These are phyloP conservation scores for Eublepharis macularius DNA, from an alignment of 2,113 vertebrate species.

Conservation along the genomic window DNA sequence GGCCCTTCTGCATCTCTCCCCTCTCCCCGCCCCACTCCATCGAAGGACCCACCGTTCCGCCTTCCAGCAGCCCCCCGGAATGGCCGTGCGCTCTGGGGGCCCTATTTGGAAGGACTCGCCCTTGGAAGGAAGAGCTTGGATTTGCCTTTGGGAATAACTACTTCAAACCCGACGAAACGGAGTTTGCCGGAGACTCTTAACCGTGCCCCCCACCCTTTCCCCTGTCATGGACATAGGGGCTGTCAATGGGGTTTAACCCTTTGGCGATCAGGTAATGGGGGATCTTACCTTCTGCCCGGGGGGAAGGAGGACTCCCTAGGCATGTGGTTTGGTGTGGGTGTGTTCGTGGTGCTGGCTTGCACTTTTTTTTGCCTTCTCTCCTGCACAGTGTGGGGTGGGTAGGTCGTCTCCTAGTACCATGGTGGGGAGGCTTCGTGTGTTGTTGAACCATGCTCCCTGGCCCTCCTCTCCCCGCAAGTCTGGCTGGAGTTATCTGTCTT, in stretches of 20 bases:
- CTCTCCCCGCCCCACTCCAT: neutral
- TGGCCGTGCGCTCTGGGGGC: neutral
- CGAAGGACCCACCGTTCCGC: neutral
- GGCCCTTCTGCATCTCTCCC: neutral
- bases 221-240: slow-evolving; percentile 31
- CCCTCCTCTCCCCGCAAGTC: neutral
- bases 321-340: neutral
- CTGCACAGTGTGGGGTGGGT: neutral
- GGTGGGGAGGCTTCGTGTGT: neutral
- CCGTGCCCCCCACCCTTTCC: neutral
- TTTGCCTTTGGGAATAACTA: slow-evolving; percentile 42
- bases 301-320: neutral
- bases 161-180: slow-evolving; percentile 12
- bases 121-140: slow-evolving; percentile 52
- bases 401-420: neutral
- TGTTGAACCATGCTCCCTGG: neutral
- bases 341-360: neutral
- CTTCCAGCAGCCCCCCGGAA: neutral
- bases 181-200: slow-evolving; percentile 11
- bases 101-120: slow-evolving; percentile 3
- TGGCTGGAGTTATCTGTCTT: neutral
- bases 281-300: neutral
- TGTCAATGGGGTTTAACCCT: neutral
- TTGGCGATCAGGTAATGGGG: slow-evolving; percentile 39
- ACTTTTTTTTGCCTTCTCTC: neutral